These are phyloP conservation scores for Neolamprologus longior DNA, from an alignment of 2,113 vertebrate genomes.

Conservation along the genomic window DNA sequence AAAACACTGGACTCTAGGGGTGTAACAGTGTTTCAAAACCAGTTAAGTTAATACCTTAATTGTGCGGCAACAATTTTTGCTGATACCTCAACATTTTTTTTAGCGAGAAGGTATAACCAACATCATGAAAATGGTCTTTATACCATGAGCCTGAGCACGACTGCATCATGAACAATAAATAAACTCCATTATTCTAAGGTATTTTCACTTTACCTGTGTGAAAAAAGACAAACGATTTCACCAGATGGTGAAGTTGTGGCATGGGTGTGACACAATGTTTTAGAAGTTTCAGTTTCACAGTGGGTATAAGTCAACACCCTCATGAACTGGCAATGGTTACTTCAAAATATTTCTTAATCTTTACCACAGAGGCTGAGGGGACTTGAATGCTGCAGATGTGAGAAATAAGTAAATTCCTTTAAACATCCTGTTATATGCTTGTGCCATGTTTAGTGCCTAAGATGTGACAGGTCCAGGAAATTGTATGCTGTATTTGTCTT, in stretches of 20 bases:
- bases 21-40: background rate
- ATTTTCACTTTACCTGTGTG: background rate
- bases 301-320: background rate
- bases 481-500: background rate
- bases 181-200: background rate
- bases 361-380: background rate
- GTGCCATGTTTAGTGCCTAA: background rate
- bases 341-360: background rate
- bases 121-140: background rate
- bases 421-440: background rate
- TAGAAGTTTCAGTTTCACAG: background rate
- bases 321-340: background rate
- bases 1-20: background rate
- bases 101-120: background rate
- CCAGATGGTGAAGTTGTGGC: background rate
- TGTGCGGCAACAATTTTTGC: background rate
- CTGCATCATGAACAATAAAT: background rate
- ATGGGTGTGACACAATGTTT: background rate
- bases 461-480: background rate
- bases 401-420: background rate
- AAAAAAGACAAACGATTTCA: background rate
- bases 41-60: background rate
- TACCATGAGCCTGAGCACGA: background rate
- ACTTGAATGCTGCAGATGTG: background rate
- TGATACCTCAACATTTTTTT: background rate